Evolutionary conservation across 2,888 invertebrate species (phyloP).

Genomic region (Harmothoe impar): DNA sequence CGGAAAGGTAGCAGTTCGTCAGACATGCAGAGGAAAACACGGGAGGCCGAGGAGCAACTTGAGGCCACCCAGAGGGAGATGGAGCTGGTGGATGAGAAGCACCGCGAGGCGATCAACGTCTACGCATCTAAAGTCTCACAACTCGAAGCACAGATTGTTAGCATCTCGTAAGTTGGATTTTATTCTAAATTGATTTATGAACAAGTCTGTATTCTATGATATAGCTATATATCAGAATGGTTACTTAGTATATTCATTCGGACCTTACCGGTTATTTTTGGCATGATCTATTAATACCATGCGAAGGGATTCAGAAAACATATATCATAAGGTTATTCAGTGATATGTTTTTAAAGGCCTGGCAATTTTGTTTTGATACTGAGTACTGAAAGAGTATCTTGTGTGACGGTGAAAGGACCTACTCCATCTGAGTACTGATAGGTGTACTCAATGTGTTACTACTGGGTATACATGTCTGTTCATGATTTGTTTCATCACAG

Average conservation of each 20-base stretch:
- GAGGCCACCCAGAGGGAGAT: not conserved
- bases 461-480: not conserved
- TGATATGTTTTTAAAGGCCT: too few relatives aligned
- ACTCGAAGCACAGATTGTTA: constrained; percentile 22
- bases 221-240: too few relatives aligned
- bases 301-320: too few relatives aligned
- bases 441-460: not conserved
- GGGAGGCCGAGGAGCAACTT: constrained; percentile 17
- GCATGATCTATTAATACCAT: too few relatives aligned
- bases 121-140: not conserved
- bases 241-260: too few relatives aligned
- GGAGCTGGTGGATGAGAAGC: not conserved
- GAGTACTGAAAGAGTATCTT: too few relatives aligned
- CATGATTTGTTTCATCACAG: not conserved
- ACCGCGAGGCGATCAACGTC: not conserved
- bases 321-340: too few relatives aligned
- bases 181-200: not conserved
- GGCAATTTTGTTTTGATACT: too few relatives aligned
- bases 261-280: too few relatives aligned
- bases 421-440: too few relatives aligned
- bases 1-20: not conserved
- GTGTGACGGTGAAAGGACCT: too few relatives aligned
- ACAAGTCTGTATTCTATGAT: too few relatives aligned
- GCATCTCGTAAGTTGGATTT: not conserved
- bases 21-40: not conserved